A percentile compares a stretch with the other conserved stretches of the same genome.
Evolutionary conservation across 2,797 vertebrate species (phyloP).

Genomic region (Aldrovandia affinis): DNA sequence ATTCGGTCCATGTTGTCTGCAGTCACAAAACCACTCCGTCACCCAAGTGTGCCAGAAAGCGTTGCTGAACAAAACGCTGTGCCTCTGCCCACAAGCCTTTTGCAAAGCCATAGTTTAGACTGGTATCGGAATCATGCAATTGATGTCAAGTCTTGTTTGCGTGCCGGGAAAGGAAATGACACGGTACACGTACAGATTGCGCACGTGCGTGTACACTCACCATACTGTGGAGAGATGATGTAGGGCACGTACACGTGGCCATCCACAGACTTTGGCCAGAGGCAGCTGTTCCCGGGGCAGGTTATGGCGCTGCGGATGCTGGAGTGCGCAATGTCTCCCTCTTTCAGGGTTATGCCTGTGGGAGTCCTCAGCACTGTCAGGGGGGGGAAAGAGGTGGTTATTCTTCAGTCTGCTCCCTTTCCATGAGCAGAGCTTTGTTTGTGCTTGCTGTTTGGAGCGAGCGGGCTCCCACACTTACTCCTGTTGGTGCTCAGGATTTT

Average conservation of each 20-base stretch:
- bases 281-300: constrained; percentile 74
- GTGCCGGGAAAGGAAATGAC: not conserved
- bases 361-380: constrained; percentile 53
- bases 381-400: not conserved
- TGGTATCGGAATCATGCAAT: not conserved
- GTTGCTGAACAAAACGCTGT: not conserved
- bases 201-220: constrained; percentile 56
- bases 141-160: too few relatives aligned
- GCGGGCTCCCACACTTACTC: constrained; percentile 55
- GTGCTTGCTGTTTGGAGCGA: not conserved
- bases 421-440: not conserved
- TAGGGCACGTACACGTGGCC: constrained; percentile 83
- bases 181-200: too few relatives aligned
- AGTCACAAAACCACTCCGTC: not conserved
- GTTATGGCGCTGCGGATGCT: constrained; percentile 73
- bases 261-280: constrained; percentile 81
- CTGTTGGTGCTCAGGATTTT: constrained; percentile 71
- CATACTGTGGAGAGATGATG: constrained; percentile 76
- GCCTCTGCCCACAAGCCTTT: too few relatives aligned
- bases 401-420: not conserved
- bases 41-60: too few relatives aligned
- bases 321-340: constrained; percentile 78
- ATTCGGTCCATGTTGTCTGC: constrained; percentile 78
- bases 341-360: constrained; percentile 63
- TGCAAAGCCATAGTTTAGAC: not conserved